A percentile compares a stretch with the other conserved stretches of the same genome.
These are phyloP conservation scores for Lamellibrachia columna DNA, from an alignment of 2,888 invertebrate genomes.

Conservation along the genomic window DNA sequence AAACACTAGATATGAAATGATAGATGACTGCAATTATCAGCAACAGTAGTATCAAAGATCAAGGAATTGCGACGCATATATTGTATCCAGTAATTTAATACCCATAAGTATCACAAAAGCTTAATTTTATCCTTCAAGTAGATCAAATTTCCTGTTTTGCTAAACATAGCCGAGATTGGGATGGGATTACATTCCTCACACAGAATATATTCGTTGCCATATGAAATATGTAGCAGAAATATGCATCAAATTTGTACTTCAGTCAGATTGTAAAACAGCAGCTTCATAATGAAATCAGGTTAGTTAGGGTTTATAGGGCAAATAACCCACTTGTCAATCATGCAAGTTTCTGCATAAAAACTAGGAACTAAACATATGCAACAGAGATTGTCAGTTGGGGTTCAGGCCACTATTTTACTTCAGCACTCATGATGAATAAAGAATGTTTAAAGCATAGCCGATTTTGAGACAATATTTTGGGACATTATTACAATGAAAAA, in stretches of 20 bases:
- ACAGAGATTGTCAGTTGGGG: background rate
- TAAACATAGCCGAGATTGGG: background rate
- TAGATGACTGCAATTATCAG: slow-evolving; percentile 5
- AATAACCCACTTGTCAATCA: background rate
- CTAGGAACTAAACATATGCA: too few species aligned
- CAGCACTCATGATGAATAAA: background rate
- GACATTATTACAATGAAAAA: background rate
- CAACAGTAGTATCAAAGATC: background rate
- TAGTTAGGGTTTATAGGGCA: background rate
- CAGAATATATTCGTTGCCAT: background rate
- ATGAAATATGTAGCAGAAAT: background rate
- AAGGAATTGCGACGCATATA: background rate
- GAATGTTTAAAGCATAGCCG: background rate
- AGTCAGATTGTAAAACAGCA: background rate
- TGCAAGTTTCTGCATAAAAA: too few species aligned
- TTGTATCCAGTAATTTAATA: slow-evolving; percentile 8
- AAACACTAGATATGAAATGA: background rate
- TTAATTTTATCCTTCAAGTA: background rate
- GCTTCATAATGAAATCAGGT: background rate
- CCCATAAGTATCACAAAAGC: background rate
- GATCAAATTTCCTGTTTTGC: background rate
- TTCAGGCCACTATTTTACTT: background rate
- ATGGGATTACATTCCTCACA: background rate
- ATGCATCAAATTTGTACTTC: background rate
- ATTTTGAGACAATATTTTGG: background rate